Conservation (phyloP, 2,113 vertebrate genomes). For the Cygnus buccinator region DNA sequence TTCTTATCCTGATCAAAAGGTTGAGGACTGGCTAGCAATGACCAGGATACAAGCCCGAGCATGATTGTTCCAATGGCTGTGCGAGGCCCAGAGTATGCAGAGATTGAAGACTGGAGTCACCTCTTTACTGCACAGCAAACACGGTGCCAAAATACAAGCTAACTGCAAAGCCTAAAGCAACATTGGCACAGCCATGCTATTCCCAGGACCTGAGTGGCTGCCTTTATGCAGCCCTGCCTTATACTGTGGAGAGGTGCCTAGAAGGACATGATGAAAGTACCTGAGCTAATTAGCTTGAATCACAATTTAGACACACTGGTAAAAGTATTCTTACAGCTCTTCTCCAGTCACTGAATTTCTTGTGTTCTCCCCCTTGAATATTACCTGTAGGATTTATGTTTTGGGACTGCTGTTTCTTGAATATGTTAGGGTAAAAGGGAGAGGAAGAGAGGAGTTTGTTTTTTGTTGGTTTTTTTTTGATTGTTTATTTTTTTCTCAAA, state of each 20-base stretch:
- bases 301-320: background rate
- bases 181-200: background rate
- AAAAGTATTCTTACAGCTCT: background rate
- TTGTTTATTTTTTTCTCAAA: background rate
- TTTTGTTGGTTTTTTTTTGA: background rate
- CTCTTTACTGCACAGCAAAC: background rate
- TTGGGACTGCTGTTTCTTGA: background rate
- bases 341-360: background rate
- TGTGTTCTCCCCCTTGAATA: background rate
- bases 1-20: background rate
- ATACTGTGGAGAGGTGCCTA: background rate
- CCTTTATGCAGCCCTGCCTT: background rate
- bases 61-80: background rate
- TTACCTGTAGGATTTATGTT: background rate
- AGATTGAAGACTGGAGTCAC: background rate
- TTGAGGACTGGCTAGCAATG: background rate
- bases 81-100: background rate
- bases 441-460: background rate
- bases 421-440: background rate
- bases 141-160: background rate
- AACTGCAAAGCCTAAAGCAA: background rate
- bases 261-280: background rate
- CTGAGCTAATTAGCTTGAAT: background rate
- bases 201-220: accelerated
- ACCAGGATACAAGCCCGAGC: background rate